Evolutionary conservation across 2,797 vertebrate genomes (phyloP).

Genomic region (Poecilia gillii): DNA sequence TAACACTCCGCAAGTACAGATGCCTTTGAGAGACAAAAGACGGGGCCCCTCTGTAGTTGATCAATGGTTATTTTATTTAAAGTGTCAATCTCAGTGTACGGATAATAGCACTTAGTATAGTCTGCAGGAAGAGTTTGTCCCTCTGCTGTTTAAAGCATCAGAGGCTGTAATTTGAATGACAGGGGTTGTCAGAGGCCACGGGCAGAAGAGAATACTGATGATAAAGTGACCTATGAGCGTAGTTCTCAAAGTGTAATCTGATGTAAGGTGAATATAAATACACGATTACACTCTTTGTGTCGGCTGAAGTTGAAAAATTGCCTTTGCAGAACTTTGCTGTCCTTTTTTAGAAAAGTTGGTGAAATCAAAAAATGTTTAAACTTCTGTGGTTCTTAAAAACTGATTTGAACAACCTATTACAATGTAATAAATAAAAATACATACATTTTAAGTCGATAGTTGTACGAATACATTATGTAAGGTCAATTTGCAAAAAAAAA

Average conservation of each 20-base stretch:
- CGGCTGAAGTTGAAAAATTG: not conserved
- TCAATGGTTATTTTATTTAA: slow-evolving; percentile 75
- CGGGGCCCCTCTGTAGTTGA: slow-evolving; percentile 48
- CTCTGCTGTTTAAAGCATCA: slow-evolving; percentile 52
- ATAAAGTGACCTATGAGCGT: slow-evolving; percentile 37
- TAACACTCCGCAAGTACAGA: slow-evolving; percentile 72
- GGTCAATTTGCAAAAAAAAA: not conserved
- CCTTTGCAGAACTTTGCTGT: not conserved
- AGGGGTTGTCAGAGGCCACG: slow-evolving; percentile 48
- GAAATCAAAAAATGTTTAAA: not conserved
- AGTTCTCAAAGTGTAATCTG: slow-evolving; percentile 16
- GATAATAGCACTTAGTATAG: slow-evolving; percentile 54
- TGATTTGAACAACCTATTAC: not conserved
- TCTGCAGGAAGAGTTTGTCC: slow-evolving; percentile 57
- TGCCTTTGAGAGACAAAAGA: slow-evolving; percentile 61
- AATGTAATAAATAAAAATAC: not conserved
- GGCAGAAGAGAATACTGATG: slow-evolving; percentile 55
- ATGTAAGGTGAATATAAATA: slow-evolving; percentile 36
- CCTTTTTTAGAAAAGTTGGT: not conserved
- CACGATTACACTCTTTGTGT: slow-evolving; percentile 16
- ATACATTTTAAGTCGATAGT: not conserved
- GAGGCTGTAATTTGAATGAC: slow-evolving; percentile 51
- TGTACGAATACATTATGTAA: not conserved
- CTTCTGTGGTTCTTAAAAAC: not conserved
- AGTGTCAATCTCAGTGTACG: slow-evolving; percentile 68